Evolutionary conservation across 2,888 invertebrate genomes (phyloP).

Genomic region (Xanthia togata): DNA sequence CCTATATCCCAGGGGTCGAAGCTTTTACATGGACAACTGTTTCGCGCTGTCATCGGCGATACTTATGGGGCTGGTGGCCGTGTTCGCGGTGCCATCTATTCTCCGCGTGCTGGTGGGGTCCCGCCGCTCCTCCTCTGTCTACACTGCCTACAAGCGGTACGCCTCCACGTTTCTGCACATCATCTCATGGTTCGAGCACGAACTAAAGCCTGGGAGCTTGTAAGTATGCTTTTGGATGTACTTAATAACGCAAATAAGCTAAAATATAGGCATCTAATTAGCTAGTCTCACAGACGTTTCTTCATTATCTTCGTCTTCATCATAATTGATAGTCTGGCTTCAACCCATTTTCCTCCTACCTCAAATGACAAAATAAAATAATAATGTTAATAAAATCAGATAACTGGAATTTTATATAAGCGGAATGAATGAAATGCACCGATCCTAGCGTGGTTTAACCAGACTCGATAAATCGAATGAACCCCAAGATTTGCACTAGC

Average conservation of each 20-base stretch:
- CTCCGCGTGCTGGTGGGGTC: slow-evolving; percentile 93
- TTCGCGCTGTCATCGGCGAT: slow-evolving; percentile 93
- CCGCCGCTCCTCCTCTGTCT: slow-evolving; percentile 92
- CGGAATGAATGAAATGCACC: no score
- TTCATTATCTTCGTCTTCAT: neutral
- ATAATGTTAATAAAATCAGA: neutral
- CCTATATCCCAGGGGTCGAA: slow-evolving; percentile 91
- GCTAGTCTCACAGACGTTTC: neutral
- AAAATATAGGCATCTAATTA: neutral
- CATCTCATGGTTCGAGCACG: slow-evolving; percentile 94
- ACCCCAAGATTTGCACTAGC: no score
- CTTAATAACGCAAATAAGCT: neutral
- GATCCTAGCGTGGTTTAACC: no score
- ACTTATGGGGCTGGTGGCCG: slow-evolving; percentile 93
- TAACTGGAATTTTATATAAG: neutral
- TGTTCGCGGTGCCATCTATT: slow-evolving; percentile 94
- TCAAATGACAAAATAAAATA: neutral
- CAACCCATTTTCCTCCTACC: no score
- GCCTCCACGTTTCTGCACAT: slow-evolving; percentile 94
- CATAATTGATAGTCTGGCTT: neutral
- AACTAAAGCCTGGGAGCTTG: slow-evolving; percentile 91
- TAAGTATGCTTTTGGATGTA: slow-evolving; percentile 76
- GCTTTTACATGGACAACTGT: slow-evolving; percentile 93
- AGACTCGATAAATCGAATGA: no score
- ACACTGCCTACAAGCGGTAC: slow-evolving; percentile 94